Percentiles rank a stretch among this genome's conserved stretches.
phyloP scores from a whole-genome alignment of 2,797 vertebrate genomes.

The Trematomus bernacchii region DNA sequence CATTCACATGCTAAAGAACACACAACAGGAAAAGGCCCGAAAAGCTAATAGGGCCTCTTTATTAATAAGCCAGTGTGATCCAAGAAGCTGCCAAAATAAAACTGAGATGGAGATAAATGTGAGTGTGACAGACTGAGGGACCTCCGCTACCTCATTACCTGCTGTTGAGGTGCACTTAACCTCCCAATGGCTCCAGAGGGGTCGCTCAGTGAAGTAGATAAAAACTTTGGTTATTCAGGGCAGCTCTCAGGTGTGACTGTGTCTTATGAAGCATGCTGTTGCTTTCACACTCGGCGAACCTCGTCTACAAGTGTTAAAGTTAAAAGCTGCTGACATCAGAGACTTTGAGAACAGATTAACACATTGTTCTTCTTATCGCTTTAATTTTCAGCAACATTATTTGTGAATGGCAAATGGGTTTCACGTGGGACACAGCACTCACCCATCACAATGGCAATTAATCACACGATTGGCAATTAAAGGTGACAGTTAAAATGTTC shows the following conservation, averaged over 20 bases:
- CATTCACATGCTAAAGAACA: too few relatives aligned
- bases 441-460: not conserved
- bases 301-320: conserved; percentile 3
- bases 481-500: not conserved
- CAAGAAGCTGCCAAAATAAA: not conserved
- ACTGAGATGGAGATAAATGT: not conserved
- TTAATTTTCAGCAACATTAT: not conserved
- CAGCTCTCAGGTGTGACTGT: conserved; percentile 53
- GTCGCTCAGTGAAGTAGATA: conserved; percentile 36
- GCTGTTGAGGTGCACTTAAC: conserved; percentile 37
- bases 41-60: too few relatives aligned
- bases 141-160: conserved; percentile 44
- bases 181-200: conserved; percentile 8
- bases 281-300: conserved; percentile 44
- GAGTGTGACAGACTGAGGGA: not conserved
- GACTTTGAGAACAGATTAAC: conserved; percentile 11
- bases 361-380: not conserved
- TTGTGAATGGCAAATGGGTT: not conserved
- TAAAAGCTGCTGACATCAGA: conserved; percentile 7
- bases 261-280: conserved; percentile 32
- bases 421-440: not conserved
- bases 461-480: not conserved
- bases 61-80: not conserved
- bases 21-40: too few relatives aligned
- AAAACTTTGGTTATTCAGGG: conserved; percentile 42